These are phyloP conservation scores for Aporophyla lueneburgensis DNA, from an alignment of 2,888 invertebrate genomes.

Conservation along the genomic window DNA sequence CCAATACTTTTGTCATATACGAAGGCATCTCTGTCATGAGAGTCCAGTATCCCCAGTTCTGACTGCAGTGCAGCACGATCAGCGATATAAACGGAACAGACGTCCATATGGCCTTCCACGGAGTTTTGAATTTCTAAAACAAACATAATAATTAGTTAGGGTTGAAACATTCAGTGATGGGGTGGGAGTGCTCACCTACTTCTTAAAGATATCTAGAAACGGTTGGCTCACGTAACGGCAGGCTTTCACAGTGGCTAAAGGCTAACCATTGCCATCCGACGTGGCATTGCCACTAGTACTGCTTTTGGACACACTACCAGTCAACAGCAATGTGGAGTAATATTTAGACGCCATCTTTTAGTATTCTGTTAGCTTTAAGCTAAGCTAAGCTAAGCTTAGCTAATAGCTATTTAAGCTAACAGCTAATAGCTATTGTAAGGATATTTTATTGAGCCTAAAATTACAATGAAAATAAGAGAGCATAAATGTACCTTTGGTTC, in stretches of 20 bases:
- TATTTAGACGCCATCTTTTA: neutral
- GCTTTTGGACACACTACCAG: neutral
- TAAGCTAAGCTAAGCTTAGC: no score
- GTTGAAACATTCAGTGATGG: neutral
- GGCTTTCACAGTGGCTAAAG: neutral
- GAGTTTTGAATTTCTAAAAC: conserved; percentile 81
- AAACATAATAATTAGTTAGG: neutral
- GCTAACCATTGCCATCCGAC: neutral
- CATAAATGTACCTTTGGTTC: conserved; percentile 73
- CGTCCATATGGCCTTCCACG: conserved; percentile 90
- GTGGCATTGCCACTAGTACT: neutral
- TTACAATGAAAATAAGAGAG: neutral
- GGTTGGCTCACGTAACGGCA: neutral
- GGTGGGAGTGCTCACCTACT: neutral
- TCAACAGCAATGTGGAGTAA: neutral
- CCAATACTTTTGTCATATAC: conserved; percentile 91
- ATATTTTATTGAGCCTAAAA: neutral
- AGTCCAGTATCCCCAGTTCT: conserved; percentile 93
- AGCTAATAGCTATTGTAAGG: no score
- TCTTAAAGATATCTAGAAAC: neutral
- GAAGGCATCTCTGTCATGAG: conserved; percentile 92
- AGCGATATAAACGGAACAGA: conserved; percentile 90
- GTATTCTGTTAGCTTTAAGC: no score
- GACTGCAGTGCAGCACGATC: conserved; percentile 87
- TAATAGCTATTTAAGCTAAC: no score